These are phyloP conservation scores for Napeogenes sylphis DNA, from an alignment of 2,888 invertebrate genomes.

Conservation along the genomic window DNA sequence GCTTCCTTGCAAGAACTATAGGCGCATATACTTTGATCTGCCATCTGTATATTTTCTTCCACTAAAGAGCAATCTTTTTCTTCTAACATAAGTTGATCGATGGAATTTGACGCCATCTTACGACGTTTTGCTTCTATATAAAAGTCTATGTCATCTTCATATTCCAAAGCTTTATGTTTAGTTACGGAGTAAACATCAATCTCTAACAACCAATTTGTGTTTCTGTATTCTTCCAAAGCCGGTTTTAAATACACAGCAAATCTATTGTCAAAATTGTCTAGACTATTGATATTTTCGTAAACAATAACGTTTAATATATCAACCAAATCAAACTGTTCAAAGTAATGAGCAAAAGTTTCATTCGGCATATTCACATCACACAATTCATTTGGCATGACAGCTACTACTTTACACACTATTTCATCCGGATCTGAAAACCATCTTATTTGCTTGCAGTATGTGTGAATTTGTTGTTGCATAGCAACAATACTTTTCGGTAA, in stretches of 20 bases:
- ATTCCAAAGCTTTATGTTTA: constrained; percentile 59
- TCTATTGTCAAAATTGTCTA: constrained; percentile 63
- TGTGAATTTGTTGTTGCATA: constrained; percentile 67
- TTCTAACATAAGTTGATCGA: constrained; percentile 63
- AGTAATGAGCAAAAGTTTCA: constrained; percentile 56
- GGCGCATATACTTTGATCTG: constrained; percentile 53
- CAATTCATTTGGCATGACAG: constrained; percentile 59
- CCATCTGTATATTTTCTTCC: constrained; percentile 54
- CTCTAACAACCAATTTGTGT: constrained; percentile 79
- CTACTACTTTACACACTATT: constrained; percentile 71
- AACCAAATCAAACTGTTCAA: constrained; percentile 69
- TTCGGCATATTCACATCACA: constrained; percentile 54
- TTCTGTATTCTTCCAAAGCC: constrained; percentile 71
- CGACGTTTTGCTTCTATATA: constrained; percentile 62
- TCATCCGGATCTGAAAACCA: constrained; percentile 68
- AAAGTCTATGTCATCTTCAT: constrained; percentile 59
- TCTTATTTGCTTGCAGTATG: constrained; percentile 72
- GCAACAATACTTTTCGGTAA: constrained; percentile 58
- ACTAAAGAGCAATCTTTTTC: constrained; percentile 61
- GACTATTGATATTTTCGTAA: constrained; percentile 72
- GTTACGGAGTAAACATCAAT: constrained; percentile 47
- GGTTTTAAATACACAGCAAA: constrained; percentile 78
- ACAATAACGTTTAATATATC: constrained; percentile 76
- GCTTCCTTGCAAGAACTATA: constrained; percentile 56
- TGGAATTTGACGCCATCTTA: constrained; percentile 58